Evolutionary conservation across 2,888 invertebrate species (phyloP).

Genomic region (Noctuana brunneofusca): DNA sequence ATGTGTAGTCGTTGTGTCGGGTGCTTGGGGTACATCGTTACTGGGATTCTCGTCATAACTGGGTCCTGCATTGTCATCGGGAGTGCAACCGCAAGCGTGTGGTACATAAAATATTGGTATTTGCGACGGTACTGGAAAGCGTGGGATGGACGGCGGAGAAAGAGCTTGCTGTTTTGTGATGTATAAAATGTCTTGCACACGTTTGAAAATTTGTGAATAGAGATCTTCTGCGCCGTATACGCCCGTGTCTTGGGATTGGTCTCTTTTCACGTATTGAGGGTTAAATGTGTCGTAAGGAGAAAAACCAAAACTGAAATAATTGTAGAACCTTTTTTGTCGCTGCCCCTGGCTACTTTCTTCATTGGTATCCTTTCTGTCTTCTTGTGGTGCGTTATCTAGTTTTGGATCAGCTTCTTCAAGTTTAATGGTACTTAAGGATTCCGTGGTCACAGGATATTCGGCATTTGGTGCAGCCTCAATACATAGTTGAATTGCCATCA

Average conservation of each 20-base stretch:
- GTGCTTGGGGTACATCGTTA: not conserved
- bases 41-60: slow-evolving; percentile 1
- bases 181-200: slow-evolving; percentile 40
- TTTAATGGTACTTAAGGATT: slow-evolving; percentile 41
- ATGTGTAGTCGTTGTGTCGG: not conserved
- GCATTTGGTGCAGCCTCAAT: slow-evolving; percentile 59
- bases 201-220: slow-evolving; percentile 39
- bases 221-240: slow-evolving; percentile 40
- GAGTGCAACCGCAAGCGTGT: slow-evolving; percentile 36
- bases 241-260: slow-evolving; percentile 38
- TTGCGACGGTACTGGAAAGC: slow-evolving; percentile 35
- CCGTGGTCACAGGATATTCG: slow-evolving; percentile 38
- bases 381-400: slow-evolving; percentile 44
- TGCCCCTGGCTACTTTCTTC: slow-evolving; percentile 40
- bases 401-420: slow-evolving; percentile 42
- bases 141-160: slow-evolving; percentile 27
- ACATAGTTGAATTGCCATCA: slow-evolving; percentile 52
- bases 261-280: slow-evolving; percentile 38
- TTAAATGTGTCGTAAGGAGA: slow-evolving; percentile 26
- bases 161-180: slow-evolving; percentile 36
- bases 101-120: slow-evolving; percentile 40
- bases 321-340: slow-evolving; percentile 50
- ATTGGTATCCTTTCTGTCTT: slow-evolving; percentile 41
- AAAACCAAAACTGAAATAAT: slow-evolving; percentile 41
- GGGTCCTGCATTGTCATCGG: slow-evolving; percentile 23